Evolutionary conservation across 2,113 vertebrate genomes (phyloP), one percentile per base, ranked within the genome.

Genomic region (Rattus rattus): DNA sequence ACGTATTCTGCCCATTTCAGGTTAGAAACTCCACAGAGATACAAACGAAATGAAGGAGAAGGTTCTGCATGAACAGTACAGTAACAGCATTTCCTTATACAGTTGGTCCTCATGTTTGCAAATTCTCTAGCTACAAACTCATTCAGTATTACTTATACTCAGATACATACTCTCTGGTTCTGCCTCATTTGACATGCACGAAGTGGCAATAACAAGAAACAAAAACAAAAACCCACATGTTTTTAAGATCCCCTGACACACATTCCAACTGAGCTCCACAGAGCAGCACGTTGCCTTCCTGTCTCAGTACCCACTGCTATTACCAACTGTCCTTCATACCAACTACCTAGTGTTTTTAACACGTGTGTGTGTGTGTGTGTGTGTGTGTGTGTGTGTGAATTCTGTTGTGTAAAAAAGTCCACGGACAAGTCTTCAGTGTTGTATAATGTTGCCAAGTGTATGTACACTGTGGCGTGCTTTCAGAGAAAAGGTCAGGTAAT

Each of bases 101-200:
- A 83, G 63, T 2, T 24, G 19, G 83, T 59, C 6, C 17, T 80
- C 26, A 83, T 36, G 91, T 49, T 73, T 73, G 93, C 12, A 52
- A 28, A 92, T 87, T 94, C 17, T n/a, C 13, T 73, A 93, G 69
- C 8, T 75, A 73, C 10, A 95, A 93, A 90, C 56, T 81, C 56
- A 85, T 9, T 93, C 39, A 39, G 7, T 80, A 73, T n/a, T 69
- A 56, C 22, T 85, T 65, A 8, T 77, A 92, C 12, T 39, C 81
- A 61, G 5, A 84, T 70, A 61, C 28, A 39, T 59, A 39, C 56
- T 59, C 36, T 72, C 17, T 67, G 54, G 39, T 69, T 83, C 54
- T 94, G 43, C 0, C 54, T 90, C 47, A 83, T 73, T 88, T 90
- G 56, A 72, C 17, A 89, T 30, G 30, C 8, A 7, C 19, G 80